Conservation (phyloP, 2,113 vertebrate genomes). For the Tetrax tetrax region DNA sequence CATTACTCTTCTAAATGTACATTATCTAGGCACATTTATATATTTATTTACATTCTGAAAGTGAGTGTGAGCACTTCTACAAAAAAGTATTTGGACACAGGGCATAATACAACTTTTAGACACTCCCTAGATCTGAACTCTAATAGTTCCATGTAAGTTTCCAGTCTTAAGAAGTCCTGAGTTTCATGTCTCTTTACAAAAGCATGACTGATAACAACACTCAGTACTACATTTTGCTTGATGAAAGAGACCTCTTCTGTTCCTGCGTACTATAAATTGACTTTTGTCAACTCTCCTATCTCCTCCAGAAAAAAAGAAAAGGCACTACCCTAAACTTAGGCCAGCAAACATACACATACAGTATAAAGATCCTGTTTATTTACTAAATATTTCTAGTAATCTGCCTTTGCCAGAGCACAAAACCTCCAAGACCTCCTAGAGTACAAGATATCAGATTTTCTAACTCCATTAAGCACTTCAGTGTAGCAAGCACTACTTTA, state of each 20-base stretch:
- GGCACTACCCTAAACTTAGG: background rate
- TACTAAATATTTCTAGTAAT: background rate
- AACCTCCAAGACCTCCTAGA: background rate
- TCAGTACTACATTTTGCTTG: accelerated
- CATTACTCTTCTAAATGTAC: background rate
- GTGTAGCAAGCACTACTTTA: background rate
- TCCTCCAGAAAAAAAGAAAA: background rate
- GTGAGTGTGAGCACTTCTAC: background rate
- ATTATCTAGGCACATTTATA: background rate
- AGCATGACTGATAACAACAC: background rate
- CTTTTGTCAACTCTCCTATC: background rate
- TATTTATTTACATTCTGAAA: background rate
- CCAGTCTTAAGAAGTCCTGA: background rate
- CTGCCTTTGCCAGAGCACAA: background rate
- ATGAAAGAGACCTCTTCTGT: background rate
- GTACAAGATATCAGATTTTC: background rate
- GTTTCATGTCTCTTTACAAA: background rate
- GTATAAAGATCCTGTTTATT: background rate
- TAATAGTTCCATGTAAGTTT: background rate
- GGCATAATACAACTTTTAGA: background rate
- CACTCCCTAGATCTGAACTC: background rate
- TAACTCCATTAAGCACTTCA: background rate
- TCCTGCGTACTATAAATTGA: background rate
- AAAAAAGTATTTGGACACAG: background rate
- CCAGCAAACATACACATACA: accelerated